Evolutionary conservation across 2,888 invertebrate genomes (phyloP).

Genomic region (Cremastinae sp.): DNA sequence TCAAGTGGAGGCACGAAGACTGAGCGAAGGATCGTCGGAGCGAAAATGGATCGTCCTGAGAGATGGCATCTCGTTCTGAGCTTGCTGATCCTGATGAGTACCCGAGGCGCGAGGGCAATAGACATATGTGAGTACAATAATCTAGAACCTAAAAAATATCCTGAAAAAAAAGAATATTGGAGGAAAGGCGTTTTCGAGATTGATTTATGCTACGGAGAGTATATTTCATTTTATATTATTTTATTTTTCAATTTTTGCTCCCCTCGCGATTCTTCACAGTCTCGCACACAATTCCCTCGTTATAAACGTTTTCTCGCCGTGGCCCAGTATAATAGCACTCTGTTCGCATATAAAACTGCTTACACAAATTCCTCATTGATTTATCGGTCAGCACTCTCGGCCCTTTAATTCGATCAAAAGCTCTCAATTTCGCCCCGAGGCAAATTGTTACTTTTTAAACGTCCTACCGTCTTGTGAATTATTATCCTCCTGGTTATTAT

Average conservation of each 20-base stretch:
- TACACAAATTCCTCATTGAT: constrained; percentile 47
- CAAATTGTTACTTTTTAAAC: constrained; percentile 45
- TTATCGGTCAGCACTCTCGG: constrained; percentile 37
- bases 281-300: constrained; percentile 20
- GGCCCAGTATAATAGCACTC: constrained; percentile 38
- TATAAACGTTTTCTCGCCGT: constrained; percentile 44
- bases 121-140: constrained; percentile 77
- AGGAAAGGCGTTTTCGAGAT: constrained; percentile 31
- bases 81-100: constrained; percentile 72
- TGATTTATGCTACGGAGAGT: constrained; percentile 57
- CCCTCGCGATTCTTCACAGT: not conserved
- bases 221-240: not conserved
- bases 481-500: constrained; percentile 25
- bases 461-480: constrained; percentile 24
- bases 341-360: constrained; percentile 6
- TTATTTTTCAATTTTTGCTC: not conserved
- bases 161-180: not conserved
- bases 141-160: constrained; percentile 49
- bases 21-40: constrained; percentile 33
- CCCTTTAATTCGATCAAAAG: constrained; percentile 54
- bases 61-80: constrained; percentile 74
- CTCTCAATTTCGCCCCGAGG: constrained; percentile 19
- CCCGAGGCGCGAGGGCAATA: constrained; percentile 74
- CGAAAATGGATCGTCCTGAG: constrained; percentile 76
- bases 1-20: constrained; percentile 37